Base-by-base conservation (phyloP, 2,797 vertebrate genomes). In the Limnodromus scolopaceus region DNA sequence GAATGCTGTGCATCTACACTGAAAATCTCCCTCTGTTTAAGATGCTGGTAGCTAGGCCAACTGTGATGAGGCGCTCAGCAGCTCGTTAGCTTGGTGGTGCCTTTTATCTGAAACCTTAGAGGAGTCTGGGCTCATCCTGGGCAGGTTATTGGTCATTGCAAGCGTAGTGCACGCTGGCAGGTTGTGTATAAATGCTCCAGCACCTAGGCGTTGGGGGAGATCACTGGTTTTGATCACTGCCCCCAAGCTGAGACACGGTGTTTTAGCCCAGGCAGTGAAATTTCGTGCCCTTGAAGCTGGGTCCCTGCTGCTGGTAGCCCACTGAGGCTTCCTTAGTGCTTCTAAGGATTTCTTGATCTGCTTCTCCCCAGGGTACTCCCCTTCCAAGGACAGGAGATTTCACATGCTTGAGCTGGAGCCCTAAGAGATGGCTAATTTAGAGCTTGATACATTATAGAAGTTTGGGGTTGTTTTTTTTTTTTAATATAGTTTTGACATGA, bases 291-390 rank as follows among this genome's bases (percentile, higher is more conserved):
- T 95, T 83, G 89, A 79, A 87, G 34, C 57, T 23, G 30, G 36
- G 36, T 81, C 53, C n/a, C 41, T 57, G 53, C n/a, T 91, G 54
- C 66, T 78, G 74, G 70, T n/a, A 88, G 65, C 69, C 58, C 2
- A 1, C 23, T 84, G 87, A 48, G 43, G 6, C 34, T 84, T 49
- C 13, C 51, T 70, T 39, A 41, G n/a, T 13, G 13, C 48, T 94
- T 60, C 80, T 91, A 34, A 92, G 65, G 30, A 27, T 75, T 83
- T 88, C 49, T 93, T 88, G 65, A 79, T 71, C 91, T 91, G 28
- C 57, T 89, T 78, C 38, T 53, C 48, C 36, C 36, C 2, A 1
- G 18, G 32, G 28, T 74, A 25, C 24, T 83, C 34, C 65, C n/a
- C 28, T 60, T 84, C 39, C 38, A 76, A 93, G n/a, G 32, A 49